Base-by-base conservation (phyloP, 2,113 vertebrate genomes). In the Australoheros scitulus region DNA sequence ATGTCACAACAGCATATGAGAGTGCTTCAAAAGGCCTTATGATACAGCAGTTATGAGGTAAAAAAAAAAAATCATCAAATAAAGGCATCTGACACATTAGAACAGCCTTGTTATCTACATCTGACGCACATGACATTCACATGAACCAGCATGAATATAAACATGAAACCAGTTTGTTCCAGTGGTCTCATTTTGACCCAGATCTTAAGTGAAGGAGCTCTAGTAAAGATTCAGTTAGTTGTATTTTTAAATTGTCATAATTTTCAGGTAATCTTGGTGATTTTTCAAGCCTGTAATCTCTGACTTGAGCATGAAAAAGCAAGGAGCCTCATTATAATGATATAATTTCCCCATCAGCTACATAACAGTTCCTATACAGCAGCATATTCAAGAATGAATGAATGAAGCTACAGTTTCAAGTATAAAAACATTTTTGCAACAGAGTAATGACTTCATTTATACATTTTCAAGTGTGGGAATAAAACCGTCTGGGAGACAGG, bases 1-100 rank as follows among this genome's bases (percentile, higher is more conserved):
- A 81, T 74, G 58, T 85, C 78, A 18, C 20, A 61, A 87, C 78
- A 75, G 56, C 52, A 77, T 14, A 80, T 38, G n/a, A 76, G 26
- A 77, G 59, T 29, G 26, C 29, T 63, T 32, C 17, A 61, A 29
- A 89, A 80, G 52, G 85, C 81, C 36, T 75, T 58, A 60, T 6
- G 17, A 77, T 76, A 76, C 79, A 91, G 87, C 87, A 89, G 32
- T 11, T 65, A 87, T 82, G 79, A 82, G 34, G 70, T 74, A 61
- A 88, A 82, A 79, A 72, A 47, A 47, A 47, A 47, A 68, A 68
- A 24, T 79, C 76, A 43, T 47, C 76, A 83, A 24, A 77, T 79
- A 65, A 91, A 91, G 80, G 87, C 87, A 77, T 82, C 57, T 60
- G 63, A 63, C 75, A 26, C 26, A 14, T 3, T 83, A 11, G 43